Base-by-base conservation (phyloP, 2,797 vertebrate genomes). In the Spinibarbus caldwelli region DNA sequence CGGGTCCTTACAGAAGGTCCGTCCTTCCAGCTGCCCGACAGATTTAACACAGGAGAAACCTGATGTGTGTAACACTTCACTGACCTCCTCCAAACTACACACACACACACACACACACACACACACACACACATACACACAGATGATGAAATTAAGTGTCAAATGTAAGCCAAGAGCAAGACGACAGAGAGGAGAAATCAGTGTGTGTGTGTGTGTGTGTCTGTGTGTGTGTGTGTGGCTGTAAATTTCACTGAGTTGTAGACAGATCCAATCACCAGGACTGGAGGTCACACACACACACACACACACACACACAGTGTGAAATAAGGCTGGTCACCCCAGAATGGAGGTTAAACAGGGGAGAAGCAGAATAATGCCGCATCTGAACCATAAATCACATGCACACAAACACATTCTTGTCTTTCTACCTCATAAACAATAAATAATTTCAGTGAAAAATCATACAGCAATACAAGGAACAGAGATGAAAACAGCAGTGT, bases 71-170 rank as follows among this genome's bases (percentile, higher is more conserved):
- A 98, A 92, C 85, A 90, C 91, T 49, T 82, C 80, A 59, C 91
- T 93, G 89, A 96, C 95, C 76, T 97, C 96, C 90, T 96, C 91
- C 90, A 91, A 90, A 92, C 97, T 98, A 89, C 14, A 45, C n/a
- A 71, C 41, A 85, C 15, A 85, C 41, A 86, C 17, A 77, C 1
- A 47, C 23, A 88, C 12, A 45, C n/a, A 71, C 41, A 85, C 15
- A 85, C 41, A 86, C 10, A 77, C 1, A 86, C 11, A 77, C 1
- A 49, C 23, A 83, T 3, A 79, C 38, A 59, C 38, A 85, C 10
- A 76, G 2, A 70, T 23, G 36, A 66, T 76, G 8, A 78, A 43
- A 72, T 57, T 31, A 47, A 73, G 54, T 70, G 66, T 57, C 79
- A 81, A 68, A 41, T 19, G 29, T 10, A 64, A 49, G n/a, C 9